These are phyloP conservation scores for Oikopleura vanhoeffeni DNA, from an alignment of 23 tunicate species.

Conservation along the genomic window DNA sequence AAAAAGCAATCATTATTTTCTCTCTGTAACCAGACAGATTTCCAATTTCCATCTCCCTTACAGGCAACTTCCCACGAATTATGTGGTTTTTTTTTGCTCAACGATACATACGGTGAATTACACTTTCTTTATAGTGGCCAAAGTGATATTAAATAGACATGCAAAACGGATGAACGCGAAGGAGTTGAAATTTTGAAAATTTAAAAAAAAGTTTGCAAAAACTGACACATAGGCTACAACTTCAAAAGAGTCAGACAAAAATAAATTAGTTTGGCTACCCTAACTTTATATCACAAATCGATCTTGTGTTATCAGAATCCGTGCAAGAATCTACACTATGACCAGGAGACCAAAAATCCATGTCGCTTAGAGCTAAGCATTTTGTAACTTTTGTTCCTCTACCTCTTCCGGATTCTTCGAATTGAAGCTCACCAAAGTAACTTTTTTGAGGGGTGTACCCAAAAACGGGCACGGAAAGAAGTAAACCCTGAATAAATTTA, in stretches of 20 bases:
- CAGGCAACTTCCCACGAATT: not conserved
- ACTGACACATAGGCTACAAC: too few relatives aligned
- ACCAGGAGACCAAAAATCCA: slow-evolving; percentile 9
- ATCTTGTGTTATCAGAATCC: not conserved
- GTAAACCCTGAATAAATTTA: not conserved
- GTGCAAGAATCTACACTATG: not conserved
- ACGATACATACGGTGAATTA: not conserved
- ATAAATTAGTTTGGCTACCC: too few relatives aligned
- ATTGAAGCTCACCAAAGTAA: not conserved
- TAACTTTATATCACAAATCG: not conserved
- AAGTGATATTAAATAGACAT: too few relatives aligned
- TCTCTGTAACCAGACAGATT: not conserved
- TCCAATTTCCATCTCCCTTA: not conserved
- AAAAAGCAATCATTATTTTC: not conserved
- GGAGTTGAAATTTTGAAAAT: too few relatives aligned
- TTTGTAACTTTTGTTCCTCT: not conserved
- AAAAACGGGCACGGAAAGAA: not conserved
- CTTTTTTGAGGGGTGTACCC: not conserved
- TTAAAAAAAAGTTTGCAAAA: too few relatives aligned
- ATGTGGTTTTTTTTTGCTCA: not conserved
- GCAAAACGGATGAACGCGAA: too few relatives aligned
- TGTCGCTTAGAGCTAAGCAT: not conserved
- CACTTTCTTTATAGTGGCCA: too few relatives aligned
- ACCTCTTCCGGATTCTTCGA: not conserved
- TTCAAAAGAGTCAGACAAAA: too few relatives aligned